A percentile compares a stretch with the other conserved stretches of the same genome.
These are phyloP conservation scores for Luehdorfia chinensis DNA, from an alignment of 1,140 invertebrate species.

Conservation along the genomic window DNA sequence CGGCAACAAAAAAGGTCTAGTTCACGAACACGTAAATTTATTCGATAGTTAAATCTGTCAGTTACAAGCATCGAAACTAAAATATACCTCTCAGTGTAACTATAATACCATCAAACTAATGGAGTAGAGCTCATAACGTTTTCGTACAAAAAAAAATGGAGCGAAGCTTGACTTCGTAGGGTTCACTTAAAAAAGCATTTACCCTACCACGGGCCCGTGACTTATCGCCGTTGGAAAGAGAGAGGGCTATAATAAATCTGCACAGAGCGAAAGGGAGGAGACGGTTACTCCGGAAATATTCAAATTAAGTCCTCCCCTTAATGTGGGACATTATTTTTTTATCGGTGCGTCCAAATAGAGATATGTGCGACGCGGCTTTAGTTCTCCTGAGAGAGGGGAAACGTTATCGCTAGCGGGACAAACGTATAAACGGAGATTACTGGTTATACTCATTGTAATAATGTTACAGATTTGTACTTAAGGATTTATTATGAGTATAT, in stretches of 20 bases:
- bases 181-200: constrained; percentile 69
- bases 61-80: not conserved
- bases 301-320: constrained; percentile 64
- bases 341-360: constrained; percentile 58
- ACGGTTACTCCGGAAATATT: constrained; percentile 49
- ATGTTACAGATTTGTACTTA: too few relatives aligned
- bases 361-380: constrained; percentile 42
- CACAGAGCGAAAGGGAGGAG: constrained; percentile 24
- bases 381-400: constrained; percentile 28
- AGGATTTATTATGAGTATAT: too few relatives aligned
- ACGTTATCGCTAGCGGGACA: constrained; percentile 32
- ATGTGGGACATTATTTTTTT: constrained; percentile 70
- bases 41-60: too few relatives aligned
- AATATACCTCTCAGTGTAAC: not conserved
- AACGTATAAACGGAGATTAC: constrained; percentile 21
- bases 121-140: constrained; percentile 32
- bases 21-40: too few relatives aligned
- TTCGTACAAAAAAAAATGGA: constrained; percentile 35
- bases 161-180: constrained; percentile 32
- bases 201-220: constrained; percentile 39
- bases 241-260: constrained; percentile 19
- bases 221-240: constrained; percentile 45
- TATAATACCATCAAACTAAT: constrained; percentile 29
- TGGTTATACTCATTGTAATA: constrained; percentile 1
- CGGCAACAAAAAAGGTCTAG: too few relatives aligned